A percentile compares a stretch with the other conserved stretches of the same genome.
These are phyloP conservation scores for Lates japonicus DNA, from an alignment of 2,797 vertebrate genomes.

Conservation along the genomic window DNA sequence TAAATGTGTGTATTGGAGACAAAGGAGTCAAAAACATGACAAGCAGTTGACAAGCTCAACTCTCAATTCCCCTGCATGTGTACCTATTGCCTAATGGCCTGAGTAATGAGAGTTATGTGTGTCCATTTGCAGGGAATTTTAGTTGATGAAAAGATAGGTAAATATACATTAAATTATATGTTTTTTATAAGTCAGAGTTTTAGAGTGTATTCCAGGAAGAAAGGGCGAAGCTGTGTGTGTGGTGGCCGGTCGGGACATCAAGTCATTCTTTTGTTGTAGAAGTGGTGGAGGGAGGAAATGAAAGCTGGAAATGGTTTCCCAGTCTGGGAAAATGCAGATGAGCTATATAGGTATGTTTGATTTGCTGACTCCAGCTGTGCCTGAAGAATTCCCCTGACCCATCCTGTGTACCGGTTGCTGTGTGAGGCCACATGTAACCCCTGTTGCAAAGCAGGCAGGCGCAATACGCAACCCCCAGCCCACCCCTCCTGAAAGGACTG, in stretches of 20 bases:
- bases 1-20: conserved; percentile 62
- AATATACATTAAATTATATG: conserved; percentile 10
- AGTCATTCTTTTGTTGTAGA: conserved; percentile 61
- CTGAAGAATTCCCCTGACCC: conserved; percentile 80
- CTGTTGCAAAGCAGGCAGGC: conserved; percentile 81
- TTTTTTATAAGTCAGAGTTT: conserved; percentile 13
- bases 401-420: conserved; percentile 71
- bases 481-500: conserved; percentile 80
- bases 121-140: conserved; percentile 28
- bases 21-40: conserved; percentile 53
- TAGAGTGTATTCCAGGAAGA: conserved; percentile 10
- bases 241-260: conserved; percentile 35
- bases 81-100: conserved; percentile 12
- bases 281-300: conserved; percentile 54
- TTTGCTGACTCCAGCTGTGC: conserved; percentile 88
- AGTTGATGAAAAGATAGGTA: not conserved
- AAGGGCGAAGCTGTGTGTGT: conserved; percentile 61
- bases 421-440: conserved; percentile 76
- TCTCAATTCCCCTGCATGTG: conserved; percentile 32
- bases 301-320: conserved; percentile 63
- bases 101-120: conserved; percentile 2
- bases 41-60: conserved; percentile 51
- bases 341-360: conserved; percentile 80
- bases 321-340: conserved; percentile 82
- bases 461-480: conserved; percentile 90